Evolutionary conservation across 2,888 invertebrate genomes (phyloP), one percentile per base, ranked within the genome.

Genomic region (Pristionchus entomophagus): DNA sequence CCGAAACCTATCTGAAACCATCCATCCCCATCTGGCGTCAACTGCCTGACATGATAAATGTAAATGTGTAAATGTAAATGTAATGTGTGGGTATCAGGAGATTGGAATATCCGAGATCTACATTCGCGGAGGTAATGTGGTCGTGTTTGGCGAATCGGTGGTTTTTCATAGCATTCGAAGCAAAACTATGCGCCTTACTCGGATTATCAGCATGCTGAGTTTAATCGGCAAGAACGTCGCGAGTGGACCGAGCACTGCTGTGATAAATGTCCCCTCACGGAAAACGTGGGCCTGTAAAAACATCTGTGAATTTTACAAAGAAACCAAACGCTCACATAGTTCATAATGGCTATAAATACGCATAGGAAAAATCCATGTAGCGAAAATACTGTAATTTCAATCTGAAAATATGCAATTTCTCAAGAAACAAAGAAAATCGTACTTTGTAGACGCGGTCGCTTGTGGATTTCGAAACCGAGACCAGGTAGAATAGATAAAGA

Each of bases 211-310:
- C 73, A 73, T 41, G 73, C 73, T 26, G 0, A 73, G 38, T 14
- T 22, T 0, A 17, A n/a, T 22, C 2, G 73, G 73, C 38, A 45
- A n/a, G 41, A n/a, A 73, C 1, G n/a, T 0, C 8, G 73, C 73
- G 4, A 73, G 73, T 26, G 73, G 73, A 22, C 73, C 73, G 14
- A 73, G n/a, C n/a, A 73, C 73, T 8, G 17, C 73, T n/a, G 73
- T 73, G 26, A 73, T 73, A 12, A 73, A 73, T 0, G 73, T 73
- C 26, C 41, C 73, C 26, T 73, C 73, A 12, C 73, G 73, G 17
- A 73, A 73, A n/a, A 73, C 38, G n/a, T 73, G 73, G 22, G 73
- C 73, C 73, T 73, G n/a, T 8, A 14, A 5, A 56, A n/a, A n/a
- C n/a, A n/a, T n/a, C 12, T 12, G 2, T 41, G n/a, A 22, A 3